Evolutionary conservation across 2,113 vertebrate genomes (phyloP), one percentile per base, ranked within the genome.

Genomic region (Oceanites oceanicus): DNA sequence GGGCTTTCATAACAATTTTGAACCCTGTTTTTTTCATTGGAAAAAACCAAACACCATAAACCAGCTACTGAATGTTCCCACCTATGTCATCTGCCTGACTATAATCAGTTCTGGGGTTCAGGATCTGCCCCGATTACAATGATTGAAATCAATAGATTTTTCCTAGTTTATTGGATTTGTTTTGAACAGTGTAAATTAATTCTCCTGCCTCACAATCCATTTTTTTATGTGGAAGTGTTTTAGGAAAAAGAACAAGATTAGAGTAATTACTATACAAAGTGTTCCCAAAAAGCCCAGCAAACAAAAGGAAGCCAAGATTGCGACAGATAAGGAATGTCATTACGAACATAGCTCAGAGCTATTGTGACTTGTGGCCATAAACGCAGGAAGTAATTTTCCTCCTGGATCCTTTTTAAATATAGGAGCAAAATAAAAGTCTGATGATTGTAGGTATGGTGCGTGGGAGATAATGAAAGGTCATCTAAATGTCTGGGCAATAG

Each of bases 231-330:
- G 66, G 34, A 86, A 93, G 25, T 49, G 23, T 71, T 95, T 80
- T 77, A 61, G 63, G 78, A 63, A 88, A 75, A 93, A 53, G 70
- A 42, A 66, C 11, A 32, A 71, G 42, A 74, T 88, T 74, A 91
- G 30, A 58, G 15, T 65, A 78, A 34, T 66, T 68, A 8, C 52
- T 82, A 59, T 47, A 86, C 84, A 87, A 66, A 88, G 26, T 59
- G 63, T 92, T 74, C 82, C 58, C 83, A 72, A 86, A 80, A 93
- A 87, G 17, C 49, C 36, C 75, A 79, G 86, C 74, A 83, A 91
- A 89, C 45, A 79, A 91, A 88, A 83, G 88, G 83, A 93, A 96
- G 72, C 73, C 76, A 91, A 90, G 88, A 95, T 95, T 77, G 32
- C 6, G 0, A 76, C 63, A 87, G 77, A 95, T 90, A 93, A 90